These are phyloP conservation scores for Dendrocincla tyrannina DNA, from an alignment of 2,797 vertebrate genomes.

Conservation along the genomic window DNA sequence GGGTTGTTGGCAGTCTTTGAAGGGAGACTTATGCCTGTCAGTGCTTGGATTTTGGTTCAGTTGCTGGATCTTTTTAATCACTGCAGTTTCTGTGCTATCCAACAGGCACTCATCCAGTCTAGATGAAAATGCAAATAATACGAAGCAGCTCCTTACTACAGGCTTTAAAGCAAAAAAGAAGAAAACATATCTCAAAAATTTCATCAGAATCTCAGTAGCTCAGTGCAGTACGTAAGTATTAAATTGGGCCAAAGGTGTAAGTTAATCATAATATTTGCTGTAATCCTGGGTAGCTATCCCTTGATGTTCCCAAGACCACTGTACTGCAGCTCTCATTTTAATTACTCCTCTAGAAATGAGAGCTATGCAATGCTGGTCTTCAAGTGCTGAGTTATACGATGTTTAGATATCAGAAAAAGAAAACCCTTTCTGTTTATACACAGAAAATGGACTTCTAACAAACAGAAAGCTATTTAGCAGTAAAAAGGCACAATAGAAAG, in stretches of 20 bases:
- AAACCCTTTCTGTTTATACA: neutral
- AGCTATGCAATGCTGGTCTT: neutral
- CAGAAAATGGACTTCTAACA: neutral
- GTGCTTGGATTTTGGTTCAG: conserved; percentile 33
- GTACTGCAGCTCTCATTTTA: conserved; percentile 12
- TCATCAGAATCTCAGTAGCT: neutral
- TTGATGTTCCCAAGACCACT: neutral
- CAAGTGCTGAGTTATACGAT: neutral
- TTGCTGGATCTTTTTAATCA: conserved; percentile 35
- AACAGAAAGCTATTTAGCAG: neutral
- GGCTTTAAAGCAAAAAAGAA: neutral
- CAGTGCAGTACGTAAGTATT: neutral
- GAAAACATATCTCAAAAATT: neutral
- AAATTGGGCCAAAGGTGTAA: neutral
- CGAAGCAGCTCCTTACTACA: conserved; percentile 25
- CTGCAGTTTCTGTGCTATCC: conserved; percentile 11
- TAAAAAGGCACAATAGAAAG: neutral
- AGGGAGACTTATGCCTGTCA: conserved; percentile 38
- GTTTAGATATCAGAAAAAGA: neutral
- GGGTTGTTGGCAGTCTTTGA: conserved; percentile 24
- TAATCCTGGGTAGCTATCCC: neutral
- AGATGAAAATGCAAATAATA: conserved; percentile 55
- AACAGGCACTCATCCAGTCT: conserved; percentile 24
- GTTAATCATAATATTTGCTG: neutral
- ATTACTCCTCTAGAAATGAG: neutral